Conservation (phyloP, 2,888 invertebrate genomes). For the Mesorhabditis sp. region DNA sequence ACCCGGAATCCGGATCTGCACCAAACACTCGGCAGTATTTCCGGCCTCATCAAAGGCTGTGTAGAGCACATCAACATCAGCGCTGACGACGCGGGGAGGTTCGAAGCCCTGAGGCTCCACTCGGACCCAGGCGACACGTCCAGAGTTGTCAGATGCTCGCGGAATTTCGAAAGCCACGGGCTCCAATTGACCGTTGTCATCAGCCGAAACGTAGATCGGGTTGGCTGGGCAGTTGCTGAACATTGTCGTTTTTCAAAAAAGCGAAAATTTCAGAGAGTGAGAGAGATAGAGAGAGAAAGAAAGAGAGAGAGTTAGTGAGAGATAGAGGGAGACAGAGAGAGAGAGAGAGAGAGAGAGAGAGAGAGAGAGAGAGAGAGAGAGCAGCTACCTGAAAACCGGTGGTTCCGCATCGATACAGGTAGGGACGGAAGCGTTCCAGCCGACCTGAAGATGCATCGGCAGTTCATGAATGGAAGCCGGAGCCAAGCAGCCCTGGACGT, state of each 20-base stretch:
- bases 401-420: slow-evolving; percentile 77
- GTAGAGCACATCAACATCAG: slow-evolving; percentile 66
- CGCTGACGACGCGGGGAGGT: slow-evolving; percentile 46
- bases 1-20: slow-evolving; percentile 72
- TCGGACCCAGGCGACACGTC: slow-evolving; percentile 78
- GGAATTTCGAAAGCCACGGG: slow-evolving; percentile 90
- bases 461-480: slow-evolving; percentile 50
- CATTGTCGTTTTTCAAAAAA: slow-evolving; percentile 64
- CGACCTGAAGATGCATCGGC: slow-evolving; percentile 54
- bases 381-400: slow-evolving; percentile 59
- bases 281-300: too few relatives aligned
- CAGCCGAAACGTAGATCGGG: slow-evolving; percentile 76
- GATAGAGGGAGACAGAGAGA: neutral
- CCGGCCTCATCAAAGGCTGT: slow-evolving; percentile 95
- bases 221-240: slow-evolving; percentile 94
- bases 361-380: neutral
- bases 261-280: too few relatives aligned
- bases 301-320: too few relatives aligned
- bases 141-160: slow-evolving; percentile 88
- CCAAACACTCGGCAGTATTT: slow-evolving; percentile 92
- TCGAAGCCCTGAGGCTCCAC: slow-evolving; percentile 82
- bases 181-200: slow-evolving; percentile 76
- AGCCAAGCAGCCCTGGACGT: slow-evolving; percentile 85
- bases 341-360: neutral
- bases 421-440: slow-evolving; percentile 58